These are phyloP conservation scores for Ameiurus melas DNA, from an alignment of 2,113 vertebrate genomes.

Conservation along the genomic window DNA sequence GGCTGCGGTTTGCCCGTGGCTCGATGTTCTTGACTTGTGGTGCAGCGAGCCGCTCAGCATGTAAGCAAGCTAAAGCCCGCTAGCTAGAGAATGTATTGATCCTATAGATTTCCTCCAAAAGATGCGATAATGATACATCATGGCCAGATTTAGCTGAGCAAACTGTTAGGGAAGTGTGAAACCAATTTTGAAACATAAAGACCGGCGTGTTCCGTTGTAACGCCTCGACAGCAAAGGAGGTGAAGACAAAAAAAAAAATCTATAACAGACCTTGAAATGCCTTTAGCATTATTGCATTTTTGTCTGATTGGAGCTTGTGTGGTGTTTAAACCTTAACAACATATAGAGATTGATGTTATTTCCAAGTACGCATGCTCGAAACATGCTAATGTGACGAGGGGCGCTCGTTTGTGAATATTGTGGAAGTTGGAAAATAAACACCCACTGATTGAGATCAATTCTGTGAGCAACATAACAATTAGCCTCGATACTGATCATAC, in stretches of 20 bases:
- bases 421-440: neutral
- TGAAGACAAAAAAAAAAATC: slow-evolving; percentile 40
- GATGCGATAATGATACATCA: slow-evolving; percentile 86
- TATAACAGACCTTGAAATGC: slow-evolving; percentile 49
- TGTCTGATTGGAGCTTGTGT: slow-evolving; percentile 9
- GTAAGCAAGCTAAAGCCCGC: slow-evolving; percentile 78
- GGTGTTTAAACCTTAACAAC: neutral
- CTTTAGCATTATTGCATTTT: slow-evolving; percentile 25
- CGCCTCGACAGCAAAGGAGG: slow-evolving; percentile 45
- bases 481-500: slow-evolving; percentile 22
- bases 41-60: slow-evolving; percentile 77
- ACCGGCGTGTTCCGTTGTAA: slow-evolving; percentile 53
- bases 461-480: slow-evolving; percentile 30
- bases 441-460: neutral
- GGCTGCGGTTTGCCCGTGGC: slow-evolving; percentile 67
- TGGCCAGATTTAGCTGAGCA: slow-evolving; percentile 77
- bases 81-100: slow-evolving; percentile 83
- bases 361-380: neutral
- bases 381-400: neutral
- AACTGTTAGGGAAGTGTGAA: slow-evolving; percentile 74
- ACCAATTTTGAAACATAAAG: slow-evolving; percentile 75
- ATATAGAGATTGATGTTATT: neutral
- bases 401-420: neutral
- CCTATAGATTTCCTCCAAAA: slow-evolving; percentile 83
- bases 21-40: slow-evolving; percentile 72